Conservation (phyloP, 2,113 vertebrate species). For the Oryzias woworae region DNA sequence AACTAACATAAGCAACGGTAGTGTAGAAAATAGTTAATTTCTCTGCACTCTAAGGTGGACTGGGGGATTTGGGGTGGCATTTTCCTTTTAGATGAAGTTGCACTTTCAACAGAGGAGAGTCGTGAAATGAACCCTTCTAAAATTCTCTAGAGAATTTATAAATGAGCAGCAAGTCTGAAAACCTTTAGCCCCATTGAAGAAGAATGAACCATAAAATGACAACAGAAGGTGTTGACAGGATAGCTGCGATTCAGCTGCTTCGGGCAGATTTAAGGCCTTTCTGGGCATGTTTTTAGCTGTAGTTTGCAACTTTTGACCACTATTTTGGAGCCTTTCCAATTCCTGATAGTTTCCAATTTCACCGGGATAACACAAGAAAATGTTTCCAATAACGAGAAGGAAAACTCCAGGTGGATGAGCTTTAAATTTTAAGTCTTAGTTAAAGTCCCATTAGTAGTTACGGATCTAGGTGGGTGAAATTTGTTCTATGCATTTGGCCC, state of each 20-base stretch:
- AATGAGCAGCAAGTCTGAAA: constrained; percentile 6
- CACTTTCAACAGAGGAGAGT: constrained; percentile 36
- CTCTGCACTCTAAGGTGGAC: not conserved
- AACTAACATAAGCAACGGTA: not conserved
- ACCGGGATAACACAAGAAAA: not conserved
- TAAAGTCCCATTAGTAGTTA: too few species aligned
- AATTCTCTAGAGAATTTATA: constrained; percentile 19
- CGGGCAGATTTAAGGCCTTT: constrained; percentile 13
- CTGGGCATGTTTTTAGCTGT: not conserved
- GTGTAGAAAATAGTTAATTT: not conserved
- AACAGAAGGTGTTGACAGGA: constrained; percentile 4
- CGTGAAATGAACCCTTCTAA: constrained; percentile 16
- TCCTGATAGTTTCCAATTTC: not conserved
- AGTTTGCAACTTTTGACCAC: constrained; percentile 1
- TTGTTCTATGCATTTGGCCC: too few species aligned
- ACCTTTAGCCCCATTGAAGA: constrained; percentile 22
- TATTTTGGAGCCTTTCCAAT: not conserved
- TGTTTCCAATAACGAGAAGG: too few species aligned
- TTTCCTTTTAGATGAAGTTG: constrained; percentile 32
- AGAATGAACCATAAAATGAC: constrained; percentile 9
- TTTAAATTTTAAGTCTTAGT: not conserved
- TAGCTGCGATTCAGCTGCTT: constrained; percentile 1
- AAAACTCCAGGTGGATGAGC: not conserved
- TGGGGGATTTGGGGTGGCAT: not conserved
- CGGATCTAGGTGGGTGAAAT: too few species aligned